A percentile compares a stretch with the other conserved stretches of the same genome.
Conservation (phyloP, 2,113 vertebrate species). For the Marmota flaviventris region DNA sequence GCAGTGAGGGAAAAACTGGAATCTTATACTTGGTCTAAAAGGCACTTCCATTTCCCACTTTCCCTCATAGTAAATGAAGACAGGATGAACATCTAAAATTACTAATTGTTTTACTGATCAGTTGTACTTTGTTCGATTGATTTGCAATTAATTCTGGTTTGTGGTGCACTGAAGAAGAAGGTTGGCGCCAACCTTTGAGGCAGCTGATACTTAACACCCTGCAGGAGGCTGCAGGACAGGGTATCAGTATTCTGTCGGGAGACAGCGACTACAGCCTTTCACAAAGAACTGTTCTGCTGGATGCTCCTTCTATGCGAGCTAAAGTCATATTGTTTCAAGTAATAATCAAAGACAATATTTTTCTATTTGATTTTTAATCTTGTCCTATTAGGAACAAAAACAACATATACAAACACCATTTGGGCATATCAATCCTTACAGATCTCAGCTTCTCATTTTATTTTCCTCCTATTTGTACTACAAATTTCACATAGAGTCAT, state of each 20-base stretch:
- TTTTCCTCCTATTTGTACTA: background rate
- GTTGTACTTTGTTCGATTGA: conserved; percentile 99
- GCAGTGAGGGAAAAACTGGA: background rate
- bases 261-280: conserved; percentile 86
- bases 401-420: background rate
- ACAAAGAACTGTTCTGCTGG: conserved; percentile 84
- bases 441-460: background rate
- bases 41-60: conserved; percentile 82
- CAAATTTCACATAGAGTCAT: background rate
- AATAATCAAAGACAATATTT: background rate
- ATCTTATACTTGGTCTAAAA: conserved; percentile 79
- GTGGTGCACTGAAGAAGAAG: conserved; percentile 93
- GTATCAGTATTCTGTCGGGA: conserved; percentile 93
- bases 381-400: background rate
- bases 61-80: conserved; percentile 90
- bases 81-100: conserved; percentile 97
- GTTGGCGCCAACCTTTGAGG: conserved; percentile 97
- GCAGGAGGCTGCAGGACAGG: conserved; percentile 89
- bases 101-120: conserved; percentile 99
- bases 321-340: background rate
- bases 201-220: conserved; percentile 96
- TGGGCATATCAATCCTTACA: background rate
- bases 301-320: conserved; percentile 73
- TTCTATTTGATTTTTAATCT: background rate
- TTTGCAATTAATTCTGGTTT: conserved; percentile 99